phyloP scores from a whole-genome alignment of 2,888 invertebrate genomes.

The Craniophora ligustri region DNA sequence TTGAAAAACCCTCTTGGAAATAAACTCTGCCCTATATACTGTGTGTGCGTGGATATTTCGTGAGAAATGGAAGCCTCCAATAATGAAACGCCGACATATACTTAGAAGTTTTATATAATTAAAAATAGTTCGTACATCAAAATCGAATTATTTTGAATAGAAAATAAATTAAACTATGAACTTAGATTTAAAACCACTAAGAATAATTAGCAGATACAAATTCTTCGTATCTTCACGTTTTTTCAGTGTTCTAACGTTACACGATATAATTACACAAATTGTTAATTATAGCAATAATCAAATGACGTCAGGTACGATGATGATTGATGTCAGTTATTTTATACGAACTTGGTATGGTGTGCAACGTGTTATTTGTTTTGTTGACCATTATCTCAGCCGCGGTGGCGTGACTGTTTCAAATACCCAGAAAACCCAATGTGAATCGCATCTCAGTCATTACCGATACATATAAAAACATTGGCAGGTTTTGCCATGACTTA shows the following conservation, averaged over 20 bases:
- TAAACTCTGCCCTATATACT: too few relatives aligned
- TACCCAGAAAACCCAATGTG: conserved; percentile 39
- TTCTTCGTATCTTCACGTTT: background rate
- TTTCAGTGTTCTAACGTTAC: conserved; percentile 2
- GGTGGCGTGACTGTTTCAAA: conserved; percentile 41
- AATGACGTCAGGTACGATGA: conserved; percentile 22
- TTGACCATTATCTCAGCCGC: conserved; percentile 44
- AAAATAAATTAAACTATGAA: too few relatives aligned
- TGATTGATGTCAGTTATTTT: conserved; percentile 27
- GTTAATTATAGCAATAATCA: conserved; percentile 15
- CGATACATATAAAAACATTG: conserved; percentile 18
- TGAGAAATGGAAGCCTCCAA: too few relatives aligned
- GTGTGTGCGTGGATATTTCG: too few relatives aligned
- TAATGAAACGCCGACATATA: too few relatives aligned
- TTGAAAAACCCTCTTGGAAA: too few relatives aligned
- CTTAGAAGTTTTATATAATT: too few relatives aligned
- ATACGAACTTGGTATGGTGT: conserved; percentile 25
- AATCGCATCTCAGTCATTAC: conserved; percentile 29
- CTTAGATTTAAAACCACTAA: too few relatives aligned
- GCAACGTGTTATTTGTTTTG: conserved; percentile 47
- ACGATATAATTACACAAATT: conserved; percentile 9
- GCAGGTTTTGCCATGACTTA: conserved; percentile 3
- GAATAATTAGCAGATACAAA: too few relatives aligned
- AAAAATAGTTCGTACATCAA: too few relatives aligned
- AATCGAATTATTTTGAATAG: too few relatives aligned